Evolutionary conservation across 2,113 vertebrate species (phyloP).

Genomic region (Ptilorrhoa leucosticta): DNA sequence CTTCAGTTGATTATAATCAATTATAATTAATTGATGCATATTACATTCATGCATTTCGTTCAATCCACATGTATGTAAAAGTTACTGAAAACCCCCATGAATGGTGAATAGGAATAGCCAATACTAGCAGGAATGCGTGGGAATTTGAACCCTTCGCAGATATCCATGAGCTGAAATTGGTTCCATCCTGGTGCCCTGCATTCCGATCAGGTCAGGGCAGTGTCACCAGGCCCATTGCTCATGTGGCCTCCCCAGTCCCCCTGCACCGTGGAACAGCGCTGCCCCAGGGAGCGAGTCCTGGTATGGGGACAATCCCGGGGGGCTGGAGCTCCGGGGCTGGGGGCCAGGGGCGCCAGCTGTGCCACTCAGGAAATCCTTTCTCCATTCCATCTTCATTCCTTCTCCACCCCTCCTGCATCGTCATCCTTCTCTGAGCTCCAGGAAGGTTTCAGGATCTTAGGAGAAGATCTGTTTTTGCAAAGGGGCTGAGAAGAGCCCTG

Average conservation of each 20-base stretch:
- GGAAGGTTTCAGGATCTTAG: not conserved
- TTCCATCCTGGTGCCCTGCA: not conserved
- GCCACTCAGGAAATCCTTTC: not conserved
- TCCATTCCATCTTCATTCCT: not conserved
- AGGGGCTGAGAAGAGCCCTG: not conserved
- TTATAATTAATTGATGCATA: too few species aligned
- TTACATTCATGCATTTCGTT: not conserved
- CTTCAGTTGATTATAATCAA: not conserved
- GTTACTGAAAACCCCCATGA: not conserved
- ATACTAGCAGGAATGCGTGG: not conserved
- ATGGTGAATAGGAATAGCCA: not conserved
- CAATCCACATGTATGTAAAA: too few species aligned
- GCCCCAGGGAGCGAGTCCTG: fast-evolving
- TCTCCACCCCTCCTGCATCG: not conserved
- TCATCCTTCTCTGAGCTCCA: not conserved
- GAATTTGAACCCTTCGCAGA: not conserved
- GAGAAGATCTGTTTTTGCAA: not conserved
- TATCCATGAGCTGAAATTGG: not conserved
- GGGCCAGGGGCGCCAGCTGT: not conserved
- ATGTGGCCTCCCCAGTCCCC: not conserved
- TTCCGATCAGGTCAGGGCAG: fast-evolving
- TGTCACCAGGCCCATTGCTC: not conserved
- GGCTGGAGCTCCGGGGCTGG: not conserved
- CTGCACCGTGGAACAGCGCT: not conserved
- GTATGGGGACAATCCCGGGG: fast-evolving